Conservation (phyloP, 2,113 vertebrate genomes). For the Percina caprodes region DNA sequence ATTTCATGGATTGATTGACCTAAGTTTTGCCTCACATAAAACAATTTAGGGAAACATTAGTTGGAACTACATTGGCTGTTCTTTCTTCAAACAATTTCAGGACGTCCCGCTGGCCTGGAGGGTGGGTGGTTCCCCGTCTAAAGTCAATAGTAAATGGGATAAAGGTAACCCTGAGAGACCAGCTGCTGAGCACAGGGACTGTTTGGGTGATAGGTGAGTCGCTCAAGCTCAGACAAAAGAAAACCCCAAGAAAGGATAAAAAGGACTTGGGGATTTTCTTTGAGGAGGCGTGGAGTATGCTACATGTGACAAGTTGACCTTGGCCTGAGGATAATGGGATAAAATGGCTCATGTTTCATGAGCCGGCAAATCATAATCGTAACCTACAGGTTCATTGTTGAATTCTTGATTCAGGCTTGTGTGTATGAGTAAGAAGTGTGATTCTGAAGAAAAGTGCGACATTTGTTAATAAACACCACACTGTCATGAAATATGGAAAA, state of each 20-base stretch:
- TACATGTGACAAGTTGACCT: conserved; percentile 68
- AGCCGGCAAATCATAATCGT: conserved; percentile 19
- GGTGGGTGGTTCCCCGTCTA: conserved; percentile 25
- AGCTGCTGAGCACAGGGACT: conserved; percentile 44
- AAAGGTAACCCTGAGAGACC: conserved; percentile 57
- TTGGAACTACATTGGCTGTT: neutral
- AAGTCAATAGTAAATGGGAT: conserved; percentile 63
- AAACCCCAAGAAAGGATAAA: conserved; percentile 50
- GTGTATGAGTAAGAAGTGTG: neutral
- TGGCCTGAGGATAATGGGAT: conserved; percentile 74
- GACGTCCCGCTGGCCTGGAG: conserved; percentile 28
- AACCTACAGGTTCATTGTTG: conserved; percentile 48
- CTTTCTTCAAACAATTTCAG: conserved; percentile 42
- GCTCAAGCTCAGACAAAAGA: conserved; percentile 56
- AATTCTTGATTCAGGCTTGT: neutral
- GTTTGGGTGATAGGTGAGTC: conserved; percentile 51
- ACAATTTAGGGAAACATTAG: conserved; percentile 35
- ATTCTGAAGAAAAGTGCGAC: conserved; percentile 8
- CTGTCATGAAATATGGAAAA: conserved; percentile 21
- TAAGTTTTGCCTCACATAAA: conserved; percentile 3
- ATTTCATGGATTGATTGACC: conserved; percentile 40
- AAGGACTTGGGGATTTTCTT: conserved; percentile 40
- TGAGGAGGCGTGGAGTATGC: conserved; percentile 36
- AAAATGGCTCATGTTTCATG: conserved; percentile 56
- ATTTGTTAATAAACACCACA: conserved; percentile 17